A percentile compares a stretch with the other conserved stretches of the same genome.
These are phyloP conservation scores for Enhydra lutris DNA, from an alignment of 2,113 vertebrate genomes.

Conservation along the genomic window DNA sequence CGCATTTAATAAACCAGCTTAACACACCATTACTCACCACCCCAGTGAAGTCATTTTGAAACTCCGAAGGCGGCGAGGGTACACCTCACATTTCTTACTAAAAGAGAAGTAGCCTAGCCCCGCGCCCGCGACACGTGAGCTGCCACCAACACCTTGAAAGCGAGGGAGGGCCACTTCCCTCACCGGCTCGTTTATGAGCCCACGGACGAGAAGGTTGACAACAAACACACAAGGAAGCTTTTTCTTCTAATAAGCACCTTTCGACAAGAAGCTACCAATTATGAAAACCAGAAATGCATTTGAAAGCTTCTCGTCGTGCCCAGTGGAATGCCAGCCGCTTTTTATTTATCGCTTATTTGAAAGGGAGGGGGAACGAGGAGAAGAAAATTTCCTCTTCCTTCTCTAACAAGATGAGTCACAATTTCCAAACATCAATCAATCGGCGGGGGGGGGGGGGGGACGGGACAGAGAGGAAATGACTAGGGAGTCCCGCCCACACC, in stretches of 20 bases:
- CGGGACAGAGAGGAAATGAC: constrained; percentile 31
- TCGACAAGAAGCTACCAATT: constrained; percentile 52
- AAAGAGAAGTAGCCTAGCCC: constrained; percentile 29
- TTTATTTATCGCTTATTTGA: constrained; percentile 64
- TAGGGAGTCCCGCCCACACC: not conserved
- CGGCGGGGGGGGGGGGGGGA: not conserved
- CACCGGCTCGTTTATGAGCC: not conserved
- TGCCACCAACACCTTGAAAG: not conserved
- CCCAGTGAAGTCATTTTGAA: constrained; percentile 42
- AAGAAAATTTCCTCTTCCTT: constrained; percentile 67
- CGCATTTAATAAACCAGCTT: constrained; percentile 40
- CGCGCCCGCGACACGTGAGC: not conserved
- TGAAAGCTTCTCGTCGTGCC: not conserved
- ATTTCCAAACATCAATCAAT: constrained; percentile 75
- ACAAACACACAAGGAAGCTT: not conserved
- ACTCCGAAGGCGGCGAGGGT: constrained; percentile 23
- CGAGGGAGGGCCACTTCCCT: not conserved
- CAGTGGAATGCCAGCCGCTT: not conserved
- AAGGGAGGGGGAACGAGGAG: constrained; percentile 11
- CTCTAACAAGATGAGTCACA: constrained; percentile 70
- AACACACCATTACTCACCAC: constrained; percentile 35
- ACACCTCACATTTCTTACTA: constrained; percentile 33
- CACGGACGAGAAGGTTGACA: not conserved
- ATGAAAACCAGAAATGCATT: constrained; percentile 34
- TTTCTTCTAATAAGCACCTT: constrained; percentile 44